Evolutionary conservation across 2,888 invertebrate species (phyloP).

Genomic region (Zonitis immaculata): DNA sequence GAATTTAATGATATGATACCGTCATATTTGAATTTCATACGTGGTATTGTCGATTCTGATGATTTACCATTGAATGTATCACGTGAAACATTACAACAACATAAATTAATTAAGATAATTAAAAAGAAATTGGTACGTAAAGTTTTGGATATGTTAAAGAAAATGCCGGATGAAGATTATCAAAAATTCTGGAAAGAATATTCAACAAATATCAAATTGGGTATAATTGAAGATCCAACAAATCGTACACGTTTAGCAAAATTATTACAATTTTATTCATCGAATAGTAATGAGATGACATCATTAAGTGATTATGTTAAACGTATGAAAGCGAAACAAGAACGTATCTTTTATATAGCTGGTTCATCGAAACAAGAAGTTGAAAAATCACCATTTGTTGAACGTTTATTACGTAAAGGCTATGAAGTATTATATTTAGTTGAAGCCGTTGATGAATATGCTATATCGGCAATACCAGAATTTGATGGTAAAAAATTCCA

Average conservation of each 20-base stretch:
- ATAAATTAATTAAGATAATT: conserved; percentile 97
- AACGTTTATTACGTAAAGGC: conserved; percentile 85
- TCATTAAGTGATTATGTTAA: conserved; percentile 84
- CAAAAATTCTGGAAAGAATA: conserved; percentile 98
- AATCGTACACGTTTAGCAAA: conserved; percentile 96
- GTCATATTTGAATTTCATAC: conserved; percentile 90
- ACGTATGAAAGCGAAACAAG: conserved; percentile 93
- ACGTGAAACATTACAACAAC: conserved; percentile 96
- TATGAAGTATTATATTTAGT: conserved; percentile 92
- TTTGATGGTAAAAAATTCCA: conserved; percentile 99
- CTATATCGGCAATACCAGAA: conserved; percentile 92
- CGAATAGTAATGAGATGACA: conserved; percentile 62
- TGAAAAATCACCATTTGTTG: conserved; percentile 90
- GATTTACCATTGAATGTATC: conserved; percentile 98
- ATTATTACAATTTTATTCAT: conserved; percentile 85
- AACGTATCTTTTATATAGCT: conserved; percentile 94
- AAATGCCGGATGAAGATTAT: conserved; percentile 84
- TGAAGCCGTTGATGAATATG: conserved; percentile 98
- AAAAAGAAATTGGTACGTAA: conserved; percentile 98
- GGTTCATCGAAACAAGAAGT: conserved; percentile 84
- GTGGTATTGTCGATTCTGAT: conserved; percentile 97
- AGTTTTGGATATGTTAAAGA: conserved; percentile 96
- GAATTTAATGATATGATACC: conserved; percentile 99
- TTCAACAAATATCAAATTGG: conserved; percentile 79
- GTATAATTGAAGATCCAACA: conserved; percentile 95